phyloP scores from a whole-genome alignment of 2,797 vertebrate species.

The Anomalospiza imberbis region DNA sequence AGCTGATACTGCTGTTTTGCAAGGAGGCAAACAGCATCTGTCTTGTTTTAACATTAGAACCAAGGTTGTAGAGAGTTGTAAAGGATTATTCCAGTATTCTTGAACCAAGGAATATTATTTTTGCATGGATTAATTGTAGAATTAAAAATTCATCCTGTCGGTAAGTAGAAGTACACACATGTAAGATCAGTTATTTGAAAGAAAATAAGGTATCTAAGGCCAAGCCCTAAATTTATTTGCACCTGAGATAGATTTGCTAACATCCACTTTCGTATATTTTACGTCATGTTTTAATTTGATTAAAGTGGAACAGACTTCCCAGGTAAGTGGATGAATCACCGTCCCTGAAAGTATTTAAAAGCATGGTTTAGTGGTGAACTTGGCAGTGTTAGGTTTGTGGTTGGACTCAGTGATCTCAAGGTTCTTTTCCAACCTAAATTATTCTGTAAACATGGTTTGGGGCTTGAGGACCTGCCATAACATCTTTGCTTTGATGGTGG shows the following conservation, averaged over 20 bases:
- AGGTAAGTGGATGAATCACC: not conserved
- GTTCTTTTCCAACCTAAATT: not conserved
- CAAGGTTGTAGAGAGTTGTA: not conserved
- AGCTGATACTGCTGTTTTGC: not conserved
- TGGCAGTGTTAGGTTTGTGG: not conserved
- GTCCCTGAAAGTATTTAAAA: not conserved
- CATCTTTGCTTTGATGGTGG: not conserved
- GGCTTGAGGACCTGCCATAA: not conserved
- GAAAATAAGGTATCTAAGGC: not conserved
- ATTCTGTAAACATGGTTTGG: not conserved
- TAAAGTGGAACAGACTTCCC: not conserved
- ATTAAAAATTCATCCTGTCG: not conserved
- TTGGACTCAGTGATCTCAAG: not conserved
- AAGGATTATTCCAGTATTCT: not conserved
- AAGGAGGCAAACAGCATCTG: not conserved
- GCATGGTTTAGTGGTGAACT: not conserved
- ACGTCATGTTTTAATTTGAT: not conserved
- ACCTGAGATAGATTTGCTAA: not conserved
- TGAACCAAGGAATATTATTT: not conserved
- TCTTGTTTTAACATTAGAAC: not conserved
- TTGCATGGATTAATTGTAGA: not conserved
- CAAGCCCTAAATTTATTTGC: not conserved
- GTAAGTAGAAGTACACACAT: not conserved
- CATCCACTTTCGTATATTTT: not conserved
- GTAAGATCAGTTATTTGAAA: not conserved